Conservation (phyloP, 2,888 invertebrate species). For the Mactromeris polynyma region DNA sequence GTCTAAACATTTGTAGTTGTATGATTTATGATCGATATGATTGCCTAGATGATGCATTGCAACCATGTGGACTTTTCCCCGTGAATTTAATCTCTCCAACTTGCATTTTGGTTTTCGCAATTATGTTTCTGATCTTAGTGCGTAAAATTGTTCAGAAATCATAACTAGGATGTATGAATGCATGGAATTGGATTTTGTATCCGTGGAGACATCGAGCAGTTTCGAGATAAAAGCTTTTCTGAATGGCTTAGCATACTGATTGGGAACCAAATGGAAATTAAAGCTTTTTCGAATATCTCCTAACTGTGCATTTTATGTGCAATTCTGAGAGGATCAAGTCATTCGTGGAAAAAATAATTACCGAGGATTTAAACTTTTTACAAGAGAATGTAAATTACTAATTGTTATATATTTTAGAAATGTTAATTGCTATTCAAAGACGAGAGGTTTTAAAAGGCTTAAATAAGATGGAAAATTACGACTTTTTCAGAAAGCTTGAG, state of each 20-base stretch:
- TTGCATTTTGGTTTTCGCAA: not conserved
- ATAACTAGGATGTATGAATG: not conserved
- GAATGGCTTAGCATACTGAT: not conserved
- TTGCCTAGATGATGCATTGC: not conserved
- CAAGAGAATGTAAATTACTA: too few species aligned
- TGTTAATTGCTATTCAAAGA: too few species aligned
- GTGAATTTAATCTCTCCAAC: not conserved
- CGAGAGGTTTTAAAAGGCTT: too few species aligned
- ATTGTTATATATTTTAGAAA: too few species aligned
- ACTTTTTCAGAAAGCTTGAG: too few species aligned
- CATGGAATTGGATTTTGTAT: not conserved
- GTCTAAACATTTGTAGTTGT: not conserved
- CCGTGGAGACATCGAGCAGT: not conserved
- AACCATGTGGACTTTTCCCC: not conserved
- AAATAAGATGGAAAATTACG: too few species aligned
- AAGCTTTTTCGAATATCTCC: not conserved
- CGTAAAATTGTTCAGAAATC: not conserved
- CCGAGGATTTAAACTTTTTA: too few species aligned
- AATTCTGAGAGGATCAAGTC: too few species aligned
- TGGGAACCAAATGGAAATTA: not conserved
- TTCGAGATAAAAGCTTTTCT: constrained; percentile 3
- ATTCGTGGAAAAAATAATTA: too few species aligned
- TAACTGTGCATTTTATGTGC: not conserved
- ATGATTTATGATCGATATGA: not conserved
- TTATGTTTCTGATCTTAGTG: not conserved